These are phyloP conservation scores for Rhogogaster chlorosoma DNA, from an alignment of 2,888 invertebrate species.

Conservation along the genomic window DNA sequence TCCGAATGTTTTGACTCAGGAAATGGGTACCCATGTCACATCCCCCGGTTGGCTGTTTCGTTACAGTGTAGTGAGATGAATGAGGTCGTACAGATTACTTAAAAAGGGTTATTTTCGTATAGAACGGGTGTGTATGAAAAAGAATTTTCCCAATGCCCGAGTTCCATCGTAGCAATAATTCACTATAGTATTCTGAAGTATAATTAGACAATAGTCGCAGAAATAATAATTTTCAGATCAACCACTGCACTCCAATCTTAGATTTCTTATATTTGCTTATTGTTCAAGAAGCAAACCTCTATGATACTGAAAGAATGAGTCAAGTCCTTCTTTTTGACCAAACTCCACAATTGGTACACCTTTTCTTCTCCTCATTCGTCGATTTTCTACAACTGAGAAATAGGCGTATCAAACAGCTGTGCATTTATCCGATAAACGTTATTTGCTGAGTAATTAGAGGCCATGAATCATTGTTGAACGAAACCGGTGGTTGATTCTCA, in stretches of 20 bases:
- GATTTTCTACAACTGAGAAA: neutral
- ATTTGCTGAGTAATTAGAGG: neutral
- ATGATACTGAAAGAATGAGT: neutral
- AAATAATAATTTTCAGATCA: neutral
- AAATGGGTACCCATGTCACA: neutral
- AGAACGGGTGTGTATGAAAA: neutral
- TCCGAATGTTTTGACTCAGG: constrained; percentile 9
- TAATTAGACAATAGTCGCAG: neutral
- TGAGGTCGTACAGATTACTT: neutral
- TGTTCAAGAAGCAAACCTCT: neutral
- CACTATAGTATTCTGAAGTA: neutral
- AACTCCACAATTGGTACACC: neutral
- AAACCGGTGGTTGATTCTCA: neutral
- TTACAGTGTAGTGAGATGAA: neutral
- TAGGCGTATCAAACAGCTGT: no score
- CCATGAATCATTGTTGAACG: no score
- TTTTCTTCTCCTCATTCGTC: neutral
- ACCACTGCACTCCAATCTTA: neutral
- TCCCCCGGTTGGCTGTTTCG: neutral
- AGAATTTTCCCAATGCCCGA: neutral
- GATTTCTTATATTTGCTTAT: neutral
- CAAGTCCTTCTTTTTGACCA: neutral
- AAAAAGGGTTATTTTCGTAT: neutral
- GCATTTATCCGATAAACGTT: neutral
- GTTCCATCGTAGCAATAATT: neutral